Base-by-base conservation (phyloP, 2,113 vertebrate species). In the Scatophagus argus region DNA sequence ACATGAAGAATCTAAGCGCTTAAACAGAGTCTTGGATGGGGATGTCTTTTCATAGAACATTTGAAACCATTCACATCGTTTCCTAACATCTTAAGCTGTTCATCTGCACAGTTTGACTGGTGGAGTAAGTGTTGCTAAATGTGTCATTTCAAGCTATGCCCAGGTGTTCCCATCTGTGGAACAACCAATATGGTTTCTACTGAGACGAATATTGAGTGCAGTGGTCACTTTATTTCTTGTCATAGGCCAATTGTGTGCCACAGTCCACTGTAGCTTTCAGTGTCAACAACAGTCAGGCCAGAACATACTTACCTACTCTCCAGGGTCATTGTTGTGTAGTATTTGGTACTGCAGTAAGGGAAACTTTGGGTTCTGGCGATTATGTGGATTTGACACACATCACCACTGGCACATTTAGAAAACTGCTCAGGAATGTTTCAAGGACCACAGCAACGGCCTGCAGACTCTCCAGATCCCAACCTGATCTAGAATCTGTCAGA, bases 101-200 rank as follows among this genome's bases (percentile, higher is more conserved):
- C n/a, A n/a, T 62, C 21, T 7, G 3, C 58, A 41, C n/a, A 39
- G 17, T 62, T 43, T 46, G 13, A 14, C 5, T 64, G 59, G 13
- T 41, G 41, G 61, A 64, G n/a, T 32, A 46, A 32, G n/a, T 64
- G 16, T n/a, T 7, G 41, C 61, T 32, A 32, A 63, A 46, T 44
- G 4, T 32, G 12, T 62, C 27, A n/a, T n/a, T n/a, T n/a, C n/a
- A n/a, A n/a, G n/a, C n/a, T n/a, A n/a, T n/a, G n/a, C n/a, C n/a
- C n/a, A n/a, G n/a, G n/a, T 27, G 13, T 27, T 23, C n/a, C 13
- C 14, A 43, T 44, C 29, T 44, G 16, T 31, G 8, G 9, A 29
- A 62, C 38, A 21, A 5, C 29, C 43, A 12, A 8, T 49, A 6
- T 55, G n/a, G 25, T 25, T 49, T 44, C 3, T 0, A 23, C 11